Conservation (phyloP, 1,140 invertebrate genomes). For the Drosophila nebulosa region DNA sequence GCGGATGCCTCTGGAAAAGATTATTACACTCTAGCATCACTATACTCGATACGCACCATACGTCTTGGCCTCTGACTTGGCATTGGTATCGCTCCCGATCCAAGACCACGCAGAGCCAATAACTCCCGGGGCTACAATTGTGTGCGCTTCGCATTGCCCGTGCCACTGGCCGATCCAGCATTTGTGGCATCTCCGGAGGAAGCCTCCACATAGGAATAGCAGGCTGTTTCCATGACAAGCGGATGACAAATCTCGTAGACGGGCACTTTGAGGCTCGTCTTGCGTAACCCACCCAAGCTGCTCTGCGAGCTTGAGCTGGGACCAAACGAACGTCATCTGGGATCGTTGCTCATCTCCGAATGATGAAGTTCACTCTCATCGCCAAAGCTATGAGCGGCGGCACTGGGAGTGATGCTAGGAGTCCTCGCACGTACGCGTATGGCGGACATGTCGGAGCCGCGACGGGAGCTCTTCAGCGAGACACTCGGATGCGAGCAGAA, state of each 20-base stretch:
- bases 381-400: conserved; percentile 81
- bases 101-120: conserved; percentile 59
- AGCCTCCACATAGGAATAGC: conserved; percentile 65
- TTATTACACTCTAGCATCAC: conserved; percentile 56
- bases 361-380: conserved; percentile 83
- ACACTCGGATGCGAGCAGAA: conserved; percentile 77
- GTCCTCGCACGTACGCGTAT: conserved; percentile 82
- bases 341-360: conserved; percentile 81
- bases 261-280: conserved; percentile 72
- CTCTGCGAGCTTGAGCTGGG: conserved; percentile 79
- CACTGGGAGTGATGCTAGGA: conserved; percentile 81
- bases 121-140: conserved; percentile 76
- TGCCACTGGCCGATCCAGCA: conserved; percentile 3
- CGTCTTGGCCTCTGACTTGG: conserved; percentile 56
- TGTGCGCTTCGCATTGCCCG: conserved; percentile 43
- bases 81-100: conserved; percentile 22
- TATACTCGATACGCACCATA: conserved; percentile 67
- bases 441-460: conserved; percentile 87
- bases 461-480: conserved; percentile 79
- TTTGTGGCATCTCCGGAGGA: conserved; percentile 21
- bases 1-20: no score
- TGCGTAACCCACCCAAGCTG: conserved; percentile 77
- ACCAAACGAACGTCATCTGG: conserved; percentile 83
- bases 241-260: conserved; percentile 80
- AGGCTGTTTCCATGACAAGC: conserved; percentile 74